Base-by-base conservation (phyloP, 2,113 vertebrate species). In the Mormyrus iriodes region DNA sequence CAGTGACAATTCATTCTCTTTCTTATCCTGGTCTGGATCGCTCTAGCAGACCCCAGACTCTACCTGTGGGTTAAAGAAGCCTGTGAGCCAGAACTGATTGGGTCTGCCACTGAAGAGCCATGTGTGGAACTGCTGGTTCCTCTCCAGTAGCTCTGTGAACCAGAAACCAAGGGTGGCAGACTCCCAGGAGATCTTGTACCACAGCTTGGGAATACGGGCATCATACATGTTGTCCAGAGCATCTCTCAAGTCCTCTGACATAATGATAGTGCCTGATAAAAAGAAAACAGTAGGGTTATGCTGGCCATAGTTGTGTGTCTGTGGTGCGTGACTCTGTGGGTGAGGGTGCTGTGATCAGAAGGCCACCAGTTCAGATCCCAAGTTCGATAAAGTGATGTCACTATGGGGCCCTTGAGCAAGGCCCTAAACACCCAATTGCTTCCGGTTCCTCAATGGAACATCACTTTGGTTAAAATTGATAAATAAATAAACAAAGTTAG, bases 31-130 rank as follows among this genome's bases (percentile, higher is more conserved):
- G 44, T 46, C 44, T 46, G 44, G 46, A 48, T 48, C 8, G 46
- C 8, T 48, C 46, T 48, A 48, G 46, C 46, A 48, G 46, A 48
- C n/a, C n/a, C 61, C 27, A 69, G 89, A 61, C 42, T 55, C 17
- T 79, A 97, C 96, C 95, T 97, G 96, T 3, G 97, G 96, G 93
- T 97, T 97, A 92, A 97, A 97, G 94, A 97, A 97, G 58, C 96
- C 97, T 0, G 96, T 95, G 91, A 97, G 93, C 97, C 97, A 97
- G 94, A 97, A 97, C 87, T 95, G 95, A 91, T 95, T 92, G 0
- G 96, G 96, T 5, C 94, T 92, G 0, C 96, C 96, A 42, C 90
- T 19, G 91, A 94, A 90, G 52, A 96, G 94, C 96, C 96, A 97
- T 52, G 17, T 89, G 89, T 95, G 90, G 86, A 97, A 96, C 92